Evolutionary conservation across 2,113 vertebrate genomes (phyloP), one percentile per base, ranked within the genome.

Genomic region (Ptychochromis oligacanthus): DNA sequence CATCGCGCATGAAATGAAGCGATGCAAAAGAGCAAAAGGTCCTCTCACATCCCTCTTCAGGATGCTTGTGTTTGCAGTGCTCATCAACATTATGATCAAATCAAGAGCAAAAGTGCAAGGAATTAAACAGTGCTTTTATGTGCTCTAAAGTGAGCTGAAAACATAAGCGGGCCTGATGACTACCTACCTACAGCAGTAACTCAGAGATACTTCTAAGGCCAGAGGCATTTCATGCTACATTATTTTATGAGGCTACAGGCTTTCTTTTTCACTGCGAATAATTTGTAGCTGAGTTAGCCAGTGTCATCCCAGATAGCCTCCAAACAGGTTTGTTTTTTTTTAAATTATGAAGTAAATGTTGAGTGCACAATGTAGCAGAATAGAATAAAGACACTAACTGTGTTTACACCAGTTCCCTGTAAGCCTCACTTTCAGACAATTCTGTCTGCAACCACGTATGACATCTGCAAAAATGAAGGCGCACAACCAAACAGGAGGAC

Each of bases 11-110:
- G 77, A 82, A 82, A 82, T 80, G 76, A 78, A 82, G 62, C 8
- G 72, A 81, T 52, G 77, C 79, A 76, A 78, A 86, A 36, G 46
- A 67, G 79, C 67, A 74, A 67, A 80, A 80, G 82, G 88, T 74
- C 49, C 61, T 70, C 80, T 60, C 55, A n/a, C n/a, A 77, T 60
- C 76, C 20, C 52, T 57, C 81, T 84, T 60, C 61, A 65, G 67
- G 8, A 22, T 12, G 75, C 62, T 36, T 2, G 55, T 74, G 76
- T 77, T 76, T 81, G 77, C 77, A 67, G 74, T 4, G 7, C 84
- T 87, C 87, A 80, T 89, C 80, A 56, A 38, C 75, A 75, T 72
- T 54, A 62, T 13, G 36, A 78, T 80, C 31, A 46, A 14, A 89
- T 90, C 60, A 24, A 79, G 31, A 67, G 31, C 22, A 3, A 54